Evolutionary conservation across 2,888 invertebrate species (phyloP).

Genomic region (Spodoptera littoralis): DNA sequence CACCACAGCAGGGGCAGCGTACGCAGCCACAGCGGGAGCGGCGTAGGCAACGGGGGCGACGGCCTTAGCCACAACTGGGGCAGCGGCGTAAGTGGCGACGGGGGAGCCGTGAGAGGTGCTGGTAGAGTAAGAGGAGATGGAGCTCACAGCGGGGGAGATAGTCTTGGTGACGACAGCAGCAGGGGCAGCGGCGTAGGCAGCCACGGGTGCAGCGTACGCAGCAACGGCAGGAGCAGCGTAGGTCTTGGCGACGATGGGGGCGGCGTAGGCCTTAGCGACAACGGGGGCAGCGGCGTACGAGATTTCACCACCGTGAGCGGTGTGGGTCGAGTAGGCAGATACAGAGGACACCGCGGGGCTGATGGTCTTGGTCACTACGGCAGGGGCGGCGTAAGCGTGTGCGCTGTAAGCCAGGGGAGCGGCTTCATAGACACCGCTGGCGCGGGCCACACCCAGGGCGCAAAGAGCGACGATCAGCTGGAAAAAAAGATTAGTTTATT

Average conservation of each 20-base stretch:
- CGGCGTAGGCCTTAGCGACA: slow-evolving; percentile 55
- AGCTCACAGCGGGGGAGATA: slow-evolving; percentile 64
- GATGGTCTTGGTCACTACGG: slow-evolving; percentile 74
- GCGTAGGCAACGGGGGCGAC: slow-evolving; percentile 61
- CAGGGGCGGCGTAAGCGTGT: slow-evolving; percentile 78
- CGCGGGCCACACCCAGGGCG: slow-evolving; percentile 89
- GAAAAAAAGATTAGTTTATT: slow-evolving; percentile 50
- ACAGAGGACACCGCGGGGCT: slow-evolving; percentile 73
- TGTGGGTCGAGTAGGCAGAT: slow-evolving; percentile 67
- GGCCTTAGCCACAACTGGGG: slow-evolving; percentile 54
- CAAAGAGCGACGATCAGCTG: slow-evolving; percentile 89
- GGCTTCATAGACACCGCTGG: slow-evolving; percentile 85
- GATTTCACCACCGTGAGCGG: slow-evolving; percentile 62
- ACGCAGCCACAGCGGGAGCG: slow-evolving; percentile 68
- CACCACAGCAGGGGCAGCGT: slow-evolving; percentile 27
- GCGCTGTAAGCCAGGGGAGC: slow-evolving; percentile 85
- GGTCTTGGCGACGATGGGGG: slow-evolving; percentile 49
- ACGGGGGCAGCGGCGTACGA: slow-evolving; percentile 72
- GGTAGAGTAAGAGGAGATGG: slow-evolving; percentile 79
- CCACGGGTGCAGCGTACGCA: slow-evolving; percentile 44
- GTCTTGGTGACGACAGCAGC: slow-evolving; percentile 55
- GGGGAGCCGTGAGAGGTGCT: slow-evolving; percentile 65
- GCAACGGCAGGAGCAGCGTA: slow-evolving; percentile 56
- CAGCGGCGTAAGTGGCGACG: slow-evolving; percentile 60
- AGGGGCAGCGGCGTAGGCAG: slow-evolving; percentile 74